These are phyloP conservation scores for Eubucco bourcierii DNA, from an alignment of 2,113 vertebrate genomes.

Conservation along the genomic window DNA sequence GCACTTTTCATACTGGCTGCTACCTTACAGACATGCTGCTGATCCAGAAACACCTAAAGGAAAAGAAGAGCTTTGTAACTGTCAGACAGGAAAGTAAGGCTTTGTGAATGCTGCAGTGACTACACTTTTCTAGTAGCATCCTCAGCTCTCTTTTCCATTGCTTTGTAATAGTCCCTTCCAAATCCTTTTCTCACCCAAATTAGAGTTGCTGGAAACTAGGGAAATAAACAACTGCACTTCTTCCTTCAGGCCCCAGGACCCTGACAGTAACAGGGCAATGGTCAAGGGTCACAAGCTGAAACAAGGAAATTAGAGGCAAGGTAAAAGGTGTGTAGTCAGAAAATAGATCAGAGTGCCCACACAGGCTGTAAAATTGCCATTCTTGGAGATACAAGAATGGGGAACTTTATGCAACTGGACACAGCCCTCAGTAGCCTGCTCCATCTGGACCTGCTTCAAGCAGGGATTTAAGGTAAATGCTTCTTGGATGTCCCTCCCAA, in stretches of 20 bases:
- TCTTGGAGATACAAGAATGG: neutral
- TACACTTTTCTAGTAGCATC: neutral
- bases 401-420: too few relatives aligned
- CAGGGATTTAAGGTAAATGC: neutral
- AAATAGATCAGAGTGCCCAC: neutral
- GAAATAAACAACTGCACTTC: neutral
- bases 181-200: neutral
- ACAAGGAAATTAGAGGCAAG: neutral
- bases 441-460: neutral
- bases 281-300: neutral
- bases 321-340: neutral
- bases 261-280: neutral
- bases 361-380: neutral
- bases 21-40: neutral
- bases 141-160: neutral
- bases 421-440: neutral
- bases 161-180: neutral
- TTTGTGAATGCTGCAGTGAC: neutral
- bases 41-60: neutral
- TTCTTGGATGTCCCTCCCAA: neutral
- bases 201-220: neutral
- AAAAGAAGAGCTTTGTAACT: neutral
- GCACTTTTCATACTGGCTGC: neutral
- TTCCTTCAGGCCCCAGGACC: neutral
- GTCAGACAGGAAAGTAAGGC: neutral